Conservation (phyloP, 2,888 invertebrate genomes). For the Linnaemya tessellans region DNA sequence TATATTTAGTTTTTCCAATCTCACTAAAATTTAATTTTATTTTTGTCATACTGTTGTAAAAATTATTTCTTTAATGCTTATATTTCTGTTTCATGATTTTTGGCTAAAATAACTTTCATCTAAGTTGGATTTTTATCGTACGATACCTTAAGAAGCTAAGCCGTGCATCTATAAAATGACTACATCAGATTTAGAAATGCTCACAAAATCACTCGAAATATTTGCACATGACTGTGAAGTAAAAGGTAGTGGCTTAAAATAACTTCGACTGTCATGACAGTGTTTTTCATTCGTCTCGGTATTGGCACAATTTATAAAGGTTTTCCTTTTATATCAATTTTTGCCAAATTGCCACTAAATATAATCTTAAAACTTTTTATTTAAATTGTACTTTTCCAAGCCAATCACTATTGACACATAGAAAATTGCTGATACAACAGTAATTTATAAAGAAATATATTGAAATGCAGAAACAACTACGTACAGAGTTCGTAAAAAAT, state of each 20-base stretch:
- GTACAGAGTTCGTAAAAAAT: neutral
- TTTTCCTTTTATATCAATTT: neutral
- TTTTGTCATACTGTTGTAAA: too few relatives aligned
- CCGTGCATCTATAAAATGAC: too few relatives aligned
- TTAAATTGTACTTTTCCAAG: constrained; percentile 13
- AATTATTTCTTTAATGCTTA: too few relatives aligned
- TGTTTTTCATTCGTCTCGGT: neutral
- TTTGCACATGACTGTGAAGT: neutral
- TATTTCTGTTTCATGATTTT: too few relatives aligned
- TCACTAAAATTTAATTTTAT: too few relatives aligned
- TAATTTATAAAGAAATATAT: constrained; percentile 26
- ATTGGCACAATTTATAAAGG: neutral
- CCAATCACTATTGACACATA: constrained; percentile 39
- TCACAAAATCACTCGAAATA: neutral
- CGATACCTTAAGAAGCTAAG: too few relatives aligned
- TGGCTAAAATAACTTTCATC: too few relatives aligned
- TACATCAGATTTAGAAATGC: neutral
- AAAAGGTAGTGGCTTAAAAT: neutral
- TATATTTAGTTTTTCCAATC: too few relatives aligned
- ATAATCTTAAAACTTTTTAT: constrained; percentile 7
- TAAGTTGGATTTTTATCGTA: too few relatives aligned
- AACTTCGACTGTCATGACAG: constrained; percentile 18
- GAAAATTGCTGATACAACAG: constrained; percentile 43
- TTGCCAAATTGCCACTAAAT: constrained; percentile 33
- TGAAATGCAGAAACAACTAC: neutral